Conservation (phyloP, 2,797 vertebrate species). For the Sebastes cheni region DNA sequence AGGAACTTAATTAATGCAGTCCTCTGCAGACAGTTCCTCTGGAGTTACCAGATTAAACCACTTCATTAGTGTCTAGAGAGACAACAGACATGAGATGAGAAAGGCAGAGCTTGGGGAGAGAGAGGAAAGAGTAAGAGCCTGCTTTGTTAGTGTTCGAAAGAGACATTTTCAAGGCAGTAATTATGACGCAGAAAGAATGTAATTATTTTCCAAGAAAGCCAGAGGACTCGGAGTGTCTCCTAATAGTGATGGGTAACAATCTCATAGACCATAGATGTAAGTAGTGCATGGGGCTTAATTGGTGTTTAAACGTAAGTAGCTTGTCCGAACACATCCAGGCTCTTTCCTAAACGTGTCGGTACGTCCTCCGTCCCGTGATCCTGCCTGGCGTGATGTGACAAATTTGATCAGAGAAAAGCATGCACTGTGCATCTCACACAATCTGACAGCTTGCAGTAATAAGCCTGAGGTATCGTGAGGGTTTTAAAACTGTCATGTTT, state of each 20-base stretch:
- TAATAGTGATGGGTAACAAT: conserved; percentile 78
- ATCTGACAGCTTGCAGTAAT: conserved; percentile 57
- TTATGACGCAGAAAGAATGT: conserved; percentile 74
- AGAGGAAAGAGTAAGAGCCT: conserved; percentile 33
- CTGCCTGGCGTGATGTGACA: conserved; percentile 63
- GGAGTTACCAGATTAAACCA: conserved; percentile 72
- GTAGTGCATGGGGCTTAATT: conserved; percentile 64
- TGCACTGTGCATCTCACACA: conserved; percentile 28
- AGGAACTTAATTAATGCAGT: conserved; percentile 64
- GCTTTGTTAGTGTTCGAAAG: conserved; percentile 70
- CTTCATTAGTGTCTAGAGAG: conserved; percentile 75
- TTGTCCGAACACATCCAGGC: conserved; percentile 57
- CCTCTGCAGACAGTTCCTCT: conserved; percentile 54
- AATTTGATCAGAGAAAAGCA: conserved; percentile 57
- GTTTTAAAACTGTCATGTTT: conserved; percentile 48
- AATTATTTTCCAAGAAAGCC: conserved; percentile 77
- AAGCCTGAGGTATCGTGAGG: conserved; percentile 30
- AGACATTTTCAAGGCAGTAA: conserved; percentile 73
- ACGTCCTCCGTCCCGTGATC: conserved; percentile 49
- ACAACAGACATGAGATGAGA: conserved; percentile 62
- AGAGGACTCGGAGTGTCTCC: conserved; percentile 57
- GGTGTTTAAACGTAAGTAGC: conserved; percentile 65
- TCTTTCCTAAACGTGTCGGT: conserved; percentile 44
- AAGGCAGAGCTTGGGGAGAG: conserved; percentile 51
- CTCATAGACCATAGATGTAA: conserved; percentile 65